Evolutionary conservation across 2,113 vertebrate genomes (phyloP), one percentile per base, ranked within the genome.

Genomic region (Dendrocopos noguchii): DNA sequence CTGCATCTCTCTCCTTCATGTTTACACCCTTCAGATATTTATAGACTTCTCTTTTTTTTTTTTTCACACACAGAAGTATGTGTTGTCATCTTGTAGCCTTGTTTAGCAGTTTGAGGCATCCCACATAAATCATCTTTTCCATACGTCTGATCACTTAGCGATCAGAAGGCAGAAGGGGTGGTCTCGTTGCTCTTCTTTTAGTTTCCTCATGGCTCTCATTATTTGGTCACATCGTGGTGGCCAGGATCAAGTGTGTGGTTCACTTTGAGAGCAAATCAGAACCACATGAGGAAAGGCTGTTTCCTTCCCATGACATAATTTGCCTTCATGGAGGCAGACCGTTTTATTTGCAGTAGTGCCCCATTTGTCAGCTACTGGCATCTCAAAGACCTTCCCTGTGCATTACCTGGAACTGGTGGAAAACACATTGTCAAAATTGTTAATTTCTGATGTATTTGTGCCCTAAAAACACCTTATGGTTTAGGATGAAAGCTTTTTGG

Each of bases 21-120:
- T 96, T 95, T 96, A 91, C 93, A 92, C 91, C 91, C 91, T 93
- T 93, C 94, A 95, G 86, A 88, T 96, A 95, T 96, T 95, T 95
- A 94, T 93, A 88, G 81, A 46, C 53, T 50, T 8, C 36, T 36
- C 39, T 42, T 15, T 70, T 73, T 71, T 34, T 52, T 50, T 91
- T 66, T 57, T 7, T 46, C 67, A 74, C 87, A 68, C 42, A 39
- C 57, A 86, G 82, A 80, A 72, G 59, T 80, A 88, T 2, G 2
- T 1, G 46, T 87, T 96, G 92, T 95, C 87, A 96, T 95, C 84
- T 94, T 7, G 0, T 80, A 94, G 83, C 83, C 84, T 92, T 0
- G 1, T 87, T 91, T 84, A 78, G 66, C 29, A 2, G 71, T 71
- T 91, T 90, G 84, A 95, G 67, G 77, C 79, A 95, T 95, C 75